Evolutionary conservation across 2,888 invertebrate genomes (phyloP), one percentile per base, ranked within the genome.

Genomic region (Ellobium chinense): DNA sequence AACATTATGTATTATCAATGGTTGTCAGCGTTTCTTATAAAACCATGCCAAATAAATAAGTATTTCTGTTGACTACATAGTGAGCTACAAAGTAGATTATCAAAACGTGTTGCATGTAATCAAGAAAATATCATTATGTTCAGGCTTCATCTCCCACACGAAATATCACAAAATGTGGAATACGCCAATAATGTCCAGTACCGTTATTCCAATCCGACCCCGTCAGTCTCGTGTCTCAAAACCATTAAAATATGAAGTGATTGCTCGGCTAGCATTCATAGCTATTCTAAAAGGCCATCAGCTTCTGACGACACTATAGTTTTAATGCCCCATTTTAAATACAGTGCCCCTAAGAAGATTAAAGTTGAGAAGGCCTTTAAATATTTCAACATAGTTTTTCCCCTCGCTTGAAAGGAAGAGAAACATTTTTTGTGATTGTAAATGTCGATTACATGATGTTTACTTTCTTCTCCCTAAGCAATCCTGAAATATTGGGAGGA

Each of bases 261-360:
- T 70, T 70, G 70, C 54, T 70, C 34, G 58, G 12, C 58, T 34
- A 70, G 70, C 56, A 46, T 54, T 46, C 46, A 31, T 36, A 21
- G 18, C 24, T n/a, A 12, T 9, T 58, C 56, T 34, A 14, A 70
- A 70, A 70, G 58, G 34, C 70, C 70, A 70, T 56, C 58, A 70
- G 36, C 54, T 56, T 58, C 31, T 70, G 70, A 70, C 56, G 34
- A 58, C 34, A 56, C 39, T 68, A 29, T 66, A 70, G 34, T 36
- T 70, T 70, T 70, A 56, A 70, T 58, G 70, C 58, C 70, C 70
- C 70, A 34, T 70, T 70, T 58, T 54, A 70, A 70, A 70, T 58
- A 70, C 21, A 56, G n/a, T 54, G 36, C 58, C 36, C 36, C 1
- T 70, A 56, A 70, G 70, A 70, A 27, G 70, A 70, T 70, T 70